Percentiles rank a stretch among this genome's conserved stretches.
These are phyloP conservation scores for Drosophila ustulata DNA, from an alignment of 2,888 invertebrate genomes.

Conservation along the genomic window DNA sequence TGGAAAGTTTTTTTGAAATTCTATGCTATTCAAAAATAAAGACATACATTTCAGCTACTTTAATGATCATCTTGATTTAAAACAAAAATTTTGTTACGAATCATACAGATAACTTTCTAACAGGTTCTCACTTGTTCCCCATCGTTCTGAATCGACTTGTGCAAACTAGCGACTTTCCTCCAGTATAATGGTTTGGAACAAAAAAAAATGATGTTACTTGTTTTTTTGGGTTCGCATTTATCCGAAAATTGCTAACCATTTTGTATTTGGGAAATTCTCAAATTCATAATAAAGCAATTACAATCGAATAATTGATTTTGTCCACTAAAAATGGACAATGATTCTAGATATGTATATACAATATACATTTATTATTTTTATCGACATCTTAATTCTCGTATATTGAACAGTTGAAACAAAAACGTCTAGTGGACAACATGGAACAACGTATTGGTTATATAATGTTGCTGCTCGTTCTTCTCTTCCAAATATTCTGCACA, in stretches of 20 bases:
- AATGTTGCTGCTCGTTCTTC: not conserved
- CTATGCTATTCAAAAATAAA: not conserved
- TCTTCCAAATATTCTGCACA: not conserved
- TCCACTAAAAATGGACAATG: not conserved
- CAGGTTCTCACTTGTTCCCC: too few species aligned
- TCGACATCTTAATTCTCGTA: too few species aligned
- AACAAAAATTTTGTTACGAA: too few species aligned
- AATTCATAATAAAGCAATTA: not conserved
- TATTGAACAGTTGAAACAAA: not conserved
- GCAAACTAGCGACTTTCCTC: not conserved
- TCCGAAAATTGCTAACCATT: not conserved
- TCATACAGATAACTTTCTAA: too few species aligned
- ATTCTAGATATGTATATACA: not conserved
- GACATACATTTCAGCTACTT: not conserved
- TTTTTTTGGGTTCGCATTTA: not conserved
- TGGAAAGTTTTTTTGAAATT: slow-evolving; percentile 24
- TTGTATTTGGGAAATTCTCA: not conserved
- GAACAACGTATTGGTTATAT: not conserved
- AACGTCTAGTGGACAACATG: not conserved
- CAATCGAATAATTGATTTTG: not conserved
- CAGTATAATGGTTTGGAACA: too few species aligned
- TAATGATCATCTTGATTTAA: too few species aligned
- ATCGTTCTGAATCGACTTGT: not conserved
- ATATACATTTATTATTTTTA: not conserved
- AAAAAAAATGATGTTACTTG: not conserved